phyloP scores from a whole-genome alignment of 2,797 vertebrate species.

The Clarias laeviceps region DNA sequence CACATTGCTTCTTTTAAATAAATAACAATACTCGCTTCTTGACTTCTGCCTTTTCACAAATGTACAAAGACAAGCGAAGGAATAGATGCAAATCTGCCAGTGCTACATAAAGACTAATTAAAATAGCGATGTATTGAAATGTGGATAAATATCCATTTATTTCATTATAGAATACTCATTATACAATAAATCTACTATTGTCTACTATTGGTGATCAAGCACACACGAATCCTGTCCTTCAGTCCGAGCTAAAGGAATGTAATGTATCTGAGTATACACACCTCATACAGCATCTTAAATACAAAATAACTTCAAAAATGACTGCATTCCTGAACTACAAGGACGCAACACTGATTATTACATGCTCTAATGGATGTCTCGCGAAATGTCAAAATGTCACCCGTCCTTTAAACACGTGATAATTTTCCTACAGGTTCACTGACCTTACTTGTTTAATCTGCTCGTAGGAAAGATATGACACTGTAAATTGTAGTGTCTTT shows the following conservation, averaged over 20 bases:
- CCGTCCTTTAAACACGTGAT: not conserved
- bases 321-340: slow-evolving; percentile 28
- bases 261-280: slow-evolving; percentile 49
- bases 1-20: slow-evolving; percentile 29
- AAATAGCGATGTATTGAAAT: slow-evolving; percentile 43
- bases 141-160: slow-evolving; percentile 42
- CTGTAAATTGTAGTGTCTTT: not conserved
- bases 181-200: slow-evolving; percentile 40
- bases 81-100: slow-evolving; percentile 43
- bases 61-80: slow-evolving; percentile 47
- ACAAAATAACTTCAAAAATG: slow-evolving; percentile 44
- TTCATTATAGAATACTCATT: slow-evolving; percentile 44
- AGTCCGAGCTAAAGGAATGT: slow-evolving; percentile 54
- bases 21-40: slow-evolving; percentile 14
- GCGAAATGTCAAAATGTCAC: not conserved
- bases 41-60: slow-evolving; percentile 36
- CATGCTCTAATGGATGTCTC: slow-evolving; percentile 43
- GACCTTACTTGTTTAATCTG: not conserved
- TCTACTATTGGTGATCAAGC: slow-evolving; percentile 47
- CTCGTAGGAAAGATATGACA: not conserved
- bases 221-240: slow-evolving; percentile 45
- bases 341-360: slow-evolving; percentile 43
- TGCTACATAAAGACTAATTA: slow-evolving; percentile 46
- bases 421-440: not conserved
- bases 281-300: slow-evolving; percentile 50